These are phyloP conservation scores for Rhinoraja longicauda DNA, from an alignment of 2,797 vertebrate species.

Conservation along the genomic window DNA sequence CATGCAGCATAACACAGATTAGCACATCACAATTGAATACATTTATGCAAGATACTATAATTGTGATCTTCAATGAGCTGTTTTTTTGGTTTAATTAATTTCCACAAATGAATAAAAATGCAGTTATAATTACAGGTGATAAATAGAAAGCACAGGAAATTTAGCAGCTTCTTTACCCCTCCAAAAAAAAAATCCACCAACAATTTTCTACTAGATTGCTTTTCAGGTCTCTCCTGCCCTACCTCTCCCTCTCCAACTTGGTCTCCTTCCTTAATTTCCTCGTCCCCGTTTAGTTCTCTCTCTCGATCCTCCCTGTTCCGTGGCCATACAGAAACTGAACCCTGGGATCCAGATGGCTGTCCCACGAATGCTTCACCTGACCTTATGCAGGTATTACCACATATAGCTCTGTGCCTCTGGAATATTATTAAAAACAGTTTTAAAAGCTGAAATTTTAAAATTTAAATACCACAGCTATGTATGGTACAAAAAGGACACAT, in stretches of 20 bases:
- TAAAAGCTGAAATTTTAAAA: conserved; percentile 23
- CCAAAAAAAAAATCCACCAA: neutral
- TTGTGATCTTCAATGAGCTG: neutral
- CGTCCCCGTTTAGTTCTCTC: conserved; percentile 33
- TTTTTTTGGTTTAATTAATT: neutral
- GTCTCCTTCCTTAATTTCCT: conserved; percentile 36
- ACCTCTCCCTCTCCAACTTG: conserved; percentile 37
- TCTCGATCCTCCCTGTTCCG: conserved; percentile 36
- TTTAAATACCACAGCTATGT: conserved; percentile 13
- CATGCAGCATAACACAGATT: conserved; percentile 6
- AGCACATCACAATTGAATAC: neutral
- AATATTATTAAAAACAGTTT: conserved; percentile 36
- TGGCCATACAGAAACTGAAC: conserved; percentile 34
- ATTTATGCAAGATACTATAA: neutral
- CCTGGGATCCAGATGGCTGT: conserved; percentile 29
- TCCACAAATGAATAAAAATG: neutral
- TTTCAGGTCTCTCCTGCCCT: conserved; percentile 34
- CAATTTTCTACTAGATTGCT: conserved; percentile 6
- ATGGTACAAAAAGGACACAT: conserved; percentile 9
- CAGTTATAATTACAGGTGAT: conserved; percentile 3
- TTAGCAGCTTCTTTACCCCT: neutral
- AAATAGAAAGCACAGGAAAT: conserved; percentile 14
- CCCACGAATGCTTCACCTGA: conserved; percentile 22
- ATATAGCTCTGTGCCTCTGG: conserved; percentile 35
- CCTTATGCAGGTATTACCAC: conserved; percentile 24